Percentiles rank a stretch among this genome's conserved stretches.
These are phyloP conservation scores for Drosophila nikananu DNA, from an alignment of 1,140 invertebrate genomes.

Conservation along the genomic window DNA sequence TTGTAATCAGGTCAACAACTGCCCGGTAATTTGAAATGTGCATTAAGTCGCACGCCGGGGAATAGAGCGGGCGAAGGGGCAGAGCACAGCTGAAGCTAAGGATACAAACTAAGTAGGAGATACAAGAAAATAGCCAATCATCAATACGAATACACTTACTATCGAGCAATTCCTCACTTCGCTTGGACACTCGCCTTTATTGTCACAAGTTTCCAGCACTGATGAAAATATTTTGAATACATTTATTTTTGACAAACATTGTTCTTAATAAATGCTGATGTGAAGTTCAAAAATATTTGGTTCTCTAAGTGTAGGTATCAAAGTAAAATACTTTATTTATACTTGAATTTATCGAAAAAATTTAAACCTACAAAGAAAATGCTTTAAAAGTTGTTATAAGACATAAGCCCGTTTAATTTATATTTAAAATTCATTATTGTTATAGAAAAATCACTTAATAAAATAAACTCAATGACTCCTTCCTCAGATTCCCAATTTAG, in stretches of 20 bases:
- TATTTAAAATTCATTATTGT: not conserved
- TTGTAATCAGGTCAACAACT: conserved; percentile 67
- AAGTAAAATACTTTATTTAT: not conserved
- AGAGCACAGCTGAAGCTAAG: conserved; percentile 1
- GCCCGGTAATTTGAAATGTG: conserved; percentile 60
- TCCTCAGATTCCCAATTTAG: not conserved
- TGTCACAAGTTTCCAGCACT: conserved; percentile 6
- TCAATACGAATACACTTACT: conserved; percentile 19
- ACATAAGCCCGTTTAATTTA: not conserved
- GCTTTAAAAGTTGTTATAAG: not conserved
- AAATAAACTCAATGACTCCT: not conserved
- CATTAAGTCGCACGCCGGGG: conserved; percentile 48
- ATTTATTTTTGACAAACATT: not conserved
- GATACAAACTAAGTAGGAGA: conserved; percentile 6
- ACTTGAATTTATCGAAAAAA: not conserved
- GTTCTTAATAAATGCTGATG: too few relatives aligned
- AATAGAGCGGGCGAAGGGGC: conserved; percentile 24
- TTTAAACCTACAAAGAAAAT: not conserved
- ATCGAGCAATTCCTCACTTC: conserved; percentile 12
- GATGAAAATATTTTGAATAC: not conserved
- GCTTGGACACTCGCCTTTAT: conserved; percentile 27
- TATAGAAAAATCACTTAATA: too few relatives aligned
- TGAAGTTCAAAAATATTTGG: too few relatives aligned
- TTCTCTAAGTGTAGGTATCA: too few relatives aligned
- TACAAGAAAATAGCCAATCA: conserved; percentile 4